A percentile compares a stretch with the other conserved stretches of the same genome.
Evolutionary conservation across 2,888 invertebrate genomes (phyloP).

Genomic region (Ephialtes manifestator): DNA sequence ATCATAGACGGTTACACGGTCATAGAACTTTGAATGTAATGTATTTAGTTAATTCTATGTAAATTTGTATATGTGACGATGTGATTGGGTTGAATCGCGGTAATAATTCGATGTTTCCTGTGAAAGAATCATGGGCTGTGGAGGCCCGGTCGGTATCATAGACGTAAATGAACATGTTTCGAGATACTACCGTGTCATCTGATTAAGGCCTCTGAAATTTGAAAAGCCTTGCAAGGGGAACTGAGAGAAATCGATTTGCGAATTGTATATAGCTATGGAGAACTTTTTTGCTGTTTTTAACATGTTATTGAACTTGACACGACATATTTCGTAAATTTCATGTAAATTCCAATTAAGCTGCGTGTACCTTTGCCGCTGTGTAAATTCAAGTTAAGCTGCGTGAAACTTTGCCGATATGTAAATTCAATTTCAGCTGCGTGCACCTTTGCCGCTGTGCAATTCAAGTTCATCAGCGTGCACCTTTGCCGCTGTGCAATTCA

Average conservation of each 20-base stretch:
- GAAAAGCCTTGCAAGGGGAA: neutral
- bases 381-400: constrained; percentile 6
- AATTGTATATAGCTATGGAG: neutral
- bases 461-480: neutral
- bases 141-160: neutral
- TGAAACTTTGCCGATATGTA: neutral
- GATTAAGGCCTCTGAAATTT: neutral
- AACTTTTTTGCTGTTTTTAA: neutral
- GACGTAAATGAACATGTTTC: neutral
- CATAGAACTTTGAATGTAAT: no score
- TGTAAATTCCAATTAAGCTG: neutral
- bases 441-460: neutral
- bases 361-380: constrained; percentile 9
- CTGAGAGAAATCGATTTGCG: neutral
- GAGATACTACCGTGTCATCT: neutral
- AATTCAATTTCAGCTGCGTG: no score
- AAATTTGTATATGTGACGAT: constrained; percentile 1
- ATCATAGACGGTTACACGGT: no score
- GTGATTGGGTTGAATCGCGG: constrained; percentile 1
- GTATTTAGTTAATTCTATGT: neutral
- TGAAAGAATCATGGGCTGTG: neutral
- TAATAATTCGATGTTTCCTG: neutral
- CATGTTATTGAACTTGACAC: neutral
- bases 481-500: neutral
- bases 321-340: neutral